Evolutionary conservation across 2,113 vertebrate species (phyloP).

Genomic region (Laticauda laticaudata): DNA sequence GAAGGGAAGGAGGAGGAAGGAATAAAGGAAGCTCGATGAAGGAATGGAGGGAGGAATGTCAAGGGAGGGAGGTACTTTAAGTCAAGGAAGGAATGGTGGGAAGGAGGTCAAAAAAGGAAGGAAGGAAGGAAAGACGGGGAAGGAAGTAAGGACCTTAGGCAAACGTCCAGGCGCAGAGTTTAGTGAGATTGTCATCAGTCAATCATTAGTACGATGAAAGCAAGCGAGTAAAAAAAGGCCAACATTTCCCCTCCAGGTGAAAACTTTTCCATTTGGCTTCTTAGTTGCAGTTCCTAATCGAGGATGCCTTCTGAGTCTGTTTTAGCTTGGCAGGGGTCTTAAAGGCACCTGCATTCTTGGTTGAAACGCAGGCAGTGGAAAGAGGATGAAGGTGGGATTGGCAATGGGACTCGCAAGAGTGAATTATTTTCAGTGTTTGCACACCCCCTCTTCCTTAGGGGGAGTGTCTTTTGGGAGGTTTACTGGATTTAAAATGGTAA

Average conservation of each 20-base stretch:
- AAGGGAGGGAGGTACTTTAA: background rate
- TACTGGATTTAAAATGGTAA: background rate
- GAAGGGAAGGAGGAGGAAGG: too few species aligned
- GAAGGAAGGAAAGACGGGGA: background rate
- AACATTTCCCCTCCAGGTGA: background rate
- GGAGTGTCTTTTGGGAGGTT: background rate
- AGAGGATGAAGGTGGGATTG: background rate
- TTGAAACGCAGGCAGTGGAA: too few species aligned
- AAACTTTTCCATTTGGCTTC: background rate
- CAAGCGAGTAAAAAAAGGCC: background rate
- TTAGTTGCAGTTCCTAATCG: background rate
- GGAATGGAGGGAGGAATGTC: background rate
- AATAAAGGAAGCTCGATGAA: too few species aligned
- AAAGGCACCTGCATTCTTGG: background rate
- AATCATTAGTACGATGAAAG: background rate
- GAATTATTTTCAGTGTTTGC: background rate
- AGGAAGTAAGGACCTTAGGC: background rate
- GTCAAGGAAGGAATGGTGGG: background rate
- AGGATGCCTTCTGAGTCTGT: background rate
- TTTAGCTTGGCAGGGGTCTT: background rate
- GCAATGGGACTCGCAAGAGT: background rate
- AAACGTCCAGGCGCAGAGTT: background rate
- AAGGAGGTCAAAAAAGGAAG: too few species aligned
- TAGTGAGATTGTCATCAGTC: background rate
- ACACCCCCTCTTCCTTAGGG: background rate